Evolutionary conservation across 2,113 vertebrate genomes (phyloP).

Genomic region (Apodemus sylvaticus): DNA sequence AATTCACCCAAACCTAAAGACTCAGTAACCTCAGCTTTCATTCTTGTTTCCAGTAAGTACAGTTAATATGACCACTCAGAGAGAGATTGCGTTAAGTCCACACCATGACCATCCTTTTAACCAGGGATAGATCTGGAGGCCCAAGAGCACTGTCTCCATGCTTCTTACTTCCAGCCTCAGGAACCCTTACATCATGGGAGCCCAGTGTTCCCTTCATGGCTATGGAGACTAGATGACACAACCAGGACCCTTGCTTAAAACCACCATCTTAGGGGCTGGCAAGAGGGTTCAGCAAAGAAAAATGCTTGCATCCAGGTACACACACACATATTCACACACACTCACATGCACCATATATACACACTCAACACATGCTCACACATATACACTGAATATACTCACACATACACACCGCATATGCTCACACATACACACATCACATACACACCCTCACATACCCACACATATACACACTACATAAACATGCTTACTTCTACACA

Average conservation of each 20-base stretch:
- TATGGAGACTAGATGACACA: accelerated
- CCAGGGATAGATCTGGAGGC: not conserved
- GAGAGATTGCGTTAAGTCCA: accelerated
- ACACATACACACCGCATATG: too few species aligned
- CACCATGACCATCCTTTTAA: too few species aligned
- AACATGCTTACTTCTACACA: too few species aligned
- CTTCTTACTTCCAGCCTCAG: not conserved
- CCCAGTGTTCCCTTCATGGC: accelerated
- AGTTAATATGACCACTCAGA: accelerated
- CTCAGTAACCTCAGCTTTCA: too few species aligned
- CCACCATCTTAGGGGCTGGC: not conserved
- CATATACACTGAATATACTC: too few species aligned
- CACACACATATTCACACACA: too few species aligned
- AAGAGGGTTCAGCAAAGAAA: not conserved
- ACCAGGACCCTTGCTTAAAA: not conserved
- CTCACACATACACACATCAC: too few species aligned
- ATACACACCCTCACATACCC: too few species aligned
- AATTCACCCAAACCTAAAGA: too few species aligned
- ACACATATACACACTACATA: too few species aligned
- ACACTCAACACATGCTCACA: not conserved
- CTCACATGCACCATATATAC: not conserved
- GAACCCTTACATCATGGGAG: accelerated
- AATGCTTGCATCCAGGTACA: too few species aligned
- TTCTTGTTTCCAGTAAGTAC: too few species aligned
- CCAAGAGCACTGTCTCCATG: not conserved